These are phyloP conservation scores for Archips crataeganus DNA, from an alignment of 2,888 invertebrate genomes.

Conservation along the genomic window DNA sequence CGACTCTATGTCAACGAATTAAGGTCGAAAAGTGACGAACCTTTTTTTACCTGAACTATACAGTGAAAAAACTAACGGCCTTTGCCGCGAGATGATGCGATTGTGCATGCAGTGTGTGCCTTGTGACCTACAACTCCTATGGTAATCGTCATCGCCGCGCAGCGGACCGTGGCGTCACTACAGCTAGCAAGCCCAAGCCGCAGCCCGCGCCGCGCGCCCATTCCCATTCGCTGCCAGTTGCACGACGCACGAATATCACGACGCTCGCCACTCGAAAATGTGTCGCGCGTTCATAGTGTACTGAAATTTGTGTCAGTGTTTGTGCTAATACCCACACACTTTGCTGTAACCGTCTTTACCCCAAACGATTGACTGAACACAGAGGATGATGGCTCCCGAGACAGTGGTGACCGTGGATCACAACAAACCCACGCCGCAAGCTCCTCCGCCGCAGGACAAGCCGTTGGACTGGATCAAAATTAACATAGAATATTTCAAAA, in stretches of 20 bases:
- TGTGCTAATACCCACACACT: slow-evolving; percentile 56
- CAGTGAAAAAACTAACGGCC: slow-evolving; percentile 2
- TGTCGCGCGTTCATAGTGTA: slow-evolving; percentile 72
- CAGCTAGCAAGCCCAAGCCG: slow-evolving; percentile 45
- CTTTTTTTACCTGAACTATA: background rate
- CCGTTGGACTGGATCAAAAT: slow-evolving; percentile 90
- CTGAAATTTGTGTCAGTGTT: slow-evolving; percentile 75
- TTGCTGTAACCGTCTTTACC: slow-evolving; percentile 44
- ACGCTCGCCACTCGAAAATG: slow-evolving; percentile 73
- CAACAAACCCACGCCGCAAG: slow-evolving; percentile 81
- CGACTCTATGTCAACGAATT: no score
- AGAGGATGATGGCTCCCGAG: slow-evolving; percentile 92
- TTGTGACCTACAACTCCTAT: slow-evolving; percentile 22
- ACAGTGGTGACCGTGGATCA: slow-evolving; percentile 93
- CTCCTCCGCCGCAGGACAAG: slow-evolving; percentile 79
- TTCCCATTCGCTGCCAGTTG: slow-evolving; percentile 70
- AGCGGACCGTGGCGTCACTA: slow-evolving; percentile 40
- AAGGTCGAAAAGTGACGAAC: no score
- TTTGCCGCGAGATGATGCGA: slow-evolving; percentile 17
- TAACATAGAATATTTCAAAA: slow-evolving; percentile 92
- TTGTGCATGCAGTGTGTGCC: slow-evolving; percentile 17
- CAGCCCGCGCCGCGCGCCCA: slow-evolving; percentile 57
- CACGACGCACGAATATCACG: slow-evolving; percentile 73
- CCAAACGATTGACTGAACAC: slow-evolving; percentile 50
- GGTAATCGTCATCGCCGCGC: slow-evolving; percentile 34